A percentile compares a stretch with the other conserved stretches of the same genome.
These are phyloP conservation scores for Xyrichtys novacula DNA, from an alignment of 2,797 vertebrate species.

Conservation along the genomic window DNA sequence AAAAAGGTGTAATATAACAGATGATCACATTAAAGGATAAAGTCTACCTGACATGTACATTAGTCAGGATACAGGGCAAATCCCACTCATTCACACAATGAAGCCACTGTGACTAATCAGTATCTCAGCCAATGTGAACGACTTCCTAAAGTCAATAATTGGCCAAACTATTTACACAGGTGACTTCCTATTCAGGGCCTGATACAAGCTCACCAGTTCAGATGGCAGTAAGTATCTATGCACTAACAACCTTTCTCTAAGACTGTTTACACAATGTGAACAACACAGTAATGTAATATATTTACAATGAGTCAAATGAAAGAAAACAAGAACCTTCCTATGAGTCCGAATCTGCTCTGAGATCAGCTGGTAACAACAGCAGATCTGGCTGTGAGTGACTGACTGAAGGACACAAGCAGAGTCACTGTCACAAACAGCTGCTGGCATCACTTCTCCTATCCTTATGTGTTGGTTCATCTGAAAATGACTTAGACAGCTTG, in stretches of 20 bases:
- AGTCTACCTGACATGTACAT: no score
- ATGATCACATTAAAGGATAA: no score
- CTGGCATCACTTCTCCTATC: background rate
- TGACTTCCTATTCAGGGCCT: conserved; percentile 31
- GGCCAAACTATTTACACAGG: background rate
- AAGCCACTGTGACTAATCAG: background rate
- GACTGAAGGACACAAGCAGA: background rate
- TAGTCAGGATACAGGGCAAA: background rate
- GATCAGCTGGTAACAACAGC: background rate
- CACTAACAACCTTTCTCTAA: background rate
- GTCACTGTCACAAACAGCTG: conserved; percentile 51
- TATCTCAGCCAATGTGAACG: background rate
- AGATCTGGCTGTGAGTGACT: no score
- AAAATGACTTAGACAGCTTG: no score
- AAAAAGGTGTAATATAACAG: no score
- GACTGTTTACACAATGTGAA: no score
- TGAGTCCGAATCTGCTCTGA: background rate
- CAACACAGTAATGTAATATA: background rate
- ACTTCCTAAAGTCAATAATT: conserved; percentile 12
- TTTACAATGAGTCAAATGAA: no score
- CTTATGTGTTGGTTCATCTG: no score
- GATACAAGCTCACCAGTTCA: background rate
- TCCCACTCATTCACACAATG: background rate
- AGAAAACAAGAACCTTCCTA: no score
- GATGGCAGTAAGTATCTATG: conserved; percentile 21